Evolutionary conservation across 2,888 invertebrate species (phyloP).

Genomic region (Plebejus melissa): DNA sequence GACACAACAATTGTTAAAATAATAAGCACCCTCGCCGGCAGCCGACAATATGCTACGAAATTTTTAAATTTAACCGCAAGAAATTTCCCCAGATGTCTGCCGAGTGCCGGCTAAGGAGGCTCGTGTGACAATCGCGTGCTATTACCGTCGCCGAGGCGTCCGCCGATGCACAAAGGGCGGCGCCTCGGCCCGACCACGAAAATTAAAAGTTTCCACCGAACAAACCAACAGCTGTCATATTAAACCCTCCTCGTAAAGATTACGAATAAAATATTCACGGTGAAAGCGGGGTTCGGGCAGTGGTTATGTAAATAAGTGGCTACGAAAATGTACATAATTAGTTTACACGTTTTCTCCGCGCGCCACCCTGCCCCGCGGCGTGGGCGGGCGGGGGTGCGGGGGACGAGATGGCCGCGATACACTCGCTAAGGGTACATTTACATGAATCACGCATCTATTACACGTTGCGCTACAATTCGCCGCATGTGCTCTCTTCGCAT

Average conservation of each 20-base stretch:
- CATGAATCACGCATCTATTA: conserved; percentile 74
- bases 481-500: conserved; percentile 71
- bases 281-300: conserved; percentile 74
- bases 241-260: conserved; percentile 77
- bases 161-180: conserved; percentile 46
- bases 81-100: conserved; percentile 60
- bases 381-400: conserved; percentile 42
- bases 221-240: conserved; percentile 78
- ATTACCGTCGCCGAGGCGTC: conserved; percentile 67
- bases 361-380: conserved; percentile 54
- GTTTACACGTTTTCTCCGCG: conserved; percentile 76
- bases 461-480: conserved; percentile 60
- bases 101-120: conserved; percentile 49
- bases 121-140: conserved; percentile 70
- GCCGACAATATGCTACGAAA: conserved; percentile 52
- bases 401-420: conserved; percentile 67
- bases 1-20: conserved; percentile 51
- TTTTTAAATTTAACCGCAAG: conserved; percentile 64
- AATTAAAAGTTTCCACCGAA: conserved; percentile 77
- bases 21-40: conserved; percentile 61
- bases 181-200: conserved; percentile 54
- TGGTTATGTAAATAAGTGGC: conserved; percentile 79
- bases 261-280: conserved; percentile 79
- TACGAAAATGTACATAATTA: conserved; percentile 79
- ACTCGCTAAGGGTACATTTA: conserved; percentile 74